Evolutionary conservation across 2,113 vertebrate genomes (phyloP).

Genomic region (Jacana jacana): DNA sequence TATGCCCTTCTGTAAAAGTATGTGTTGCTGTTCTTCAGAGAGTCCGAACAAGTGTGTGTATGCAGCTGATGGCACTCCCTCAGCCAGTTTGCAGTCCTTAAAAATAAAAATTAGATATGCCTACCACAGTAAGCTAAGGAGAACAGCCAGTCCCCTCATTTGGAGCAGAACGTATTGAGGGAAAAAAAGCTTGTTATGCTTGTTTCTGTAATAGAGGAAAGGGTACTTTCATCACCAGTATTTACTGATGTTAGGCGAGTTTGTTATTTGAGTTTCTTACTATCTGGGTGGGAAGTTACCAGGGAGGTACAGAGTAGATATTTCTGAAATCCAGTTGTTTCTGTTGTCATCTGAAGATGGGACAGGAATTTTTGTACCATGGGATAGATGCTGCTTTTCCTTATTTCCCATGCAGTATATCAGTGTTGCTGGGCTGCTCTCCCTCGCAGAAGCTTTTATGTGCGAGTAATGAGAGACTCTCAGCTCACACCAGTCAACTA

Average conservation of each 20-base stretch:
- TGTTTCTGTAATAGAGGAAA: not conserved
- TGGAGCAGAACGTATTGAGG: not conserved
- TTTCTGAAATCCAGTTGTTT: not conserved
- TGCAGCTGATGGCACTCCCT: not conserved
- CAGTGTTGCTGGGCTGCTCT: not conserved
- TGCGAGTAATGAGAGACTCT: not conserved
- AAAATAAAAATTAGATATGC: not conserved
- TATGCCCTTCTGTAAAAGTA: not conserved
- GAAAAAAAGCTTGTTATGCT: not conserved
- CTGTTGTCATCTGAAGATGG: not conserved
- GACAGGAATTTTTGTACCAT: not conserved
- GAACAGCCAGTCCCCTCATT: not conserved
- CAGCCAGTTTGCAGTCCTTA: not conserved
- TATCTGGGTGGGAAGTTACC: not conserved
- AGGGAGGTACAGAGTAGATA: not conserved
- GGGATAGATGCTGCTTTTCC: not conserved
- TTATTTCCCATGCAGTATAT: not conserved
- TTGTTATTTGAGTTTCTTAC: not conserved
- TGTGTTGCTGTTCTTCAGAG: not conserved
- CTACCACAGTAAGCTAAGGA: not conserved
- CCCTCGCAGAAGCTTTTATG: not conserved
- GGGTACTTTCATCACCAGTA: not conserved
- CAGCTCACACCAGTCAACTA: not conserved
- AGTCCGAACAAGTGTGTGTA: slow-evolving; percentile 28
- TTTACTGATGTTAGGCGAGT: not conserved